These are phyloP conservation scores for Acanthosepion lycidas DNA, from an alignment of 2,888 invertebrate species.

Conservation along the genomic window DNA sequence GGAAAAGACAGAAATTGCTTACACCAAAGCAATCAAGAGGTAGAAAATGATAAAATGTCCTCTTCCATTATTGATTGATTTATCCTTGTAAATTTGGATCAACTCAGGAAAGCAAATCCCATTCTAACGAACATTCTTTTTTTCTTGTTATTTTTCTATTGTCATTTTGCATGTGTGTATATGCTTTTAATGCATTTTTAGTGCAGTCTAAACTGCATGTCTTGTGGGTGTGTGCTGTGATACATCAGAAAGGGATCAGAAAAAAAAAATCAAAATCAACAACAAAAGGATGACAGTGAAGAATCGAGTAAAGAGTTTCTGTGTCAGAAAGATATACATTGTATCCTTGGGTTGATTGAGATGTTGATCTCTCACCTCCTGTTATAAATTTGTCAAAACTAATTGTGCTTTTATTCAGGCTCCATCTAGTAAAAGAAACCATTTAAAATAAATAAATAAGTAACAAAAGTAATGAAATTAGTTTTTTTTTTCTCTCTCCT, in stretches of 20 bases:
- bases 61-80: neutral
- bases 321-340: neutral
- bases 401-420: slow-evolving; percentile 22
- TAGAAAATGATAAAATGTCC: neutral
- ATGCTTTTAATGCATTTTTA: neutral
- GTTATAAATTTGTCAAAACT: slow-evolving; percentile 20
- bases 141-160: neutral
- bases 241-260: neutral
- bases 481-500: too few species aligned
- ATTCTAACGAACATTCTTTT: neutral
- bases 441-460: neutral
- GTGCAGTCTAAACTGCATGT: neutral
- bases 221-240: neutral
- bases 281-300: neutral
- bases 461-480: neutral
- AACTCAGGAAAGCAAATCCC: neutral
- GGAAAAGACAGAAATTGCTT: neutral
- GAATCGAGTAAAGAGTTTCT: neutral
- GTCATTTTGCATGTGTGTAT: neutral
- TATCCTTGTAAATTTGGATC: neutral
- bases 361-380: neutral
- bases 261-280: neutral
- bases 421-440: neutral
- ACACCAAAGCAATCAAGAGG: neutral
- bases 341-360: neutral